phyloP scores from a whole-genome alignment of 92 coral and sea anemone species.

The Scolanthus callimorphus region DNA sequence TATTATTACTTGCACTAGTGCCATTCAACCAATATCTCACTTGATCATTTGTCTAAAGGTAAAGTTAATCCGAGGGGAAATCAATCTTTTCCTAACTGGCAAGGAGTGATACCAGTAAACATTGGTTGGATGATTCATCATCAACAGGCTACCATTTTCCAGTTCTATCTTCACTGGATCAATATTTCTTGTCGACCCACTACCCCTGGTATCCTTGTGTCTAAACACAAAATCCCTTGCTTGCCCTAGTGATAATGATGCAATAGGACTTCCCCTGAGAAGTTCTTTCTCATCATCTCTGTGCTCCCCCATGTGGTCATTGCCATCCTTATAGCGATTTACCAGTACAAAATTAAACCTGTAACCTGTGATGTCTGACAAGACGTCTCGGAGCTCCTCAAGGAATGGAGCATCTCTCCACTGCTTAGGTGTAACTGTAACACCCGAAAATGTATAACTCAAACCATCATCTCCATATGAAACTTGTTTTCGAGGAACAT shows the following conservation, averaged over 20 bases:
- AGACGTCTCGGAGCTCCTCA: constrained; percentile 31
- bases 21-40: too few relatives aligned
- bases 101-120: constrained; percentile 78
- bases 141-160: constrained; percentile 62
- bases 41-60: constrained; percentile 84
- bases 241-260: constrained; percentile 75
- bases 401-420: constrained; percentile 71
- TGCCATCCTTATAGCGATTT: constrained; percentile 80
- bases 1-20: too few relatives aligned
- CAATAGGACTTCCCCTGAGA: constrained; percentile 55
- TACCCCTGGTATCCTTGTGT: constrained; percentile 71
- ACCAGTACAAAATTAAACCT: constrained; percentile 79
- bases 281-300: constrained; percentile 75
- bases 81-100: constrained; percentile 60
- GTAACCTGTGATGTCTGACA: constrained; percentile 39
- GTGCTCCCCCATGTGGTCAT: constrained; percentile 85
- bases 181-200: constrained; percentile 38
- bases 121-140: constrained; percentile 84
- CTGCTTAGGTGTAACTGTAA: constrained; percentile 60
- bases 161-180: constrained; percentile 68
- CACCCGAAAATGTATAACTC: constrained; percentile 68
- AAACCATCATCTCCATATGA: constrained; percentile 76
- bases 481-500: constrained; percentile 66
- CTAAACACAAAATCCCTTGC: constrained; percentile 81
- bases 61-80: constrained; percentile 65